These are phyloP conservation scores for Megatriorchis doriae DNA, from an alignment of 2,113 vertebrate species.

Conservation along the genomic window DNA sequence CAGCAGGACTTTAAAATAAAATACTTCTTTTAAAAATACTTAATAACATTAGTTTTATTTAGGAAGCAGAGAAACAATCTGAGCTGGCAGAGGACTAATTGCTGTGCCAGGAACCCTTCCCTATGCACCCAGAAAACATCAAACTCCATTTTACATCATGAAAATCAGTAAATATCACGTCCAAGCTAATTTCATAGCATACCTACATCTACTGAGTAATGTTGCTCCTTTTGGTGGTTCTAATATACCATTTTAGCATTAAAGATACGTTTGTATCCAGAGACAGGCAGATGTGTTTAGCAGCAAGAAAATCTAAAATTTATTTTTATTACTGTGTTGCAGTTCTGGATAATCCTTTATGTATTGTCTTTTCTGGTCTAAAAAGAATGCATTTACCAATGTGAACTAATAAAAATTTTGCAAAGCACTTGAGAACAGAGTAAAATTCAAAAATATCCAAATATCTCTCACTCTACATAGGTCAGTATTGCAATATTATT, in stretches of 20 bases:
- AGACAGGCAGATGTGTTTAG: background rate
- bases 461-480: background rate
- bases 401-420: background rate
- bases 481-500: background rate
- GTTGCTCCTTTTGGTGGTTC: background rate
- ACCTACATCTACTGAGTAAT: background rate
- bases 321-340: background rate
- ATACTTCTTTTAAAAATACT: background rate
- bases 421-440: background rate
- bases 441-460: background rate
- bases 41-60: background rate
- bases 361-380: background rate
- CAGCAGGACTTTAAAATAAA: background rate
- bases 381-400: background rate
- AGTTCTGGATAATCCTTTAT: background rate
- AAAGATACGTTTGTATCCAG: background rate
- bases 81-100: background rate
- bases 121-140: background rate
- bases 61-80: background rate
- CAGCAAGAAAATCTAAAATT: background rate
- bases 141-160: background rate
- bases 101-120: background rate
- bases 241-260: background rate
- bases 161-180: background rate
- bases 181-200: background rate